Base-by-base conservation (phyloP, 2,797 vertebrate genomes). In the Pipistrellus kuhlii region DNA sequence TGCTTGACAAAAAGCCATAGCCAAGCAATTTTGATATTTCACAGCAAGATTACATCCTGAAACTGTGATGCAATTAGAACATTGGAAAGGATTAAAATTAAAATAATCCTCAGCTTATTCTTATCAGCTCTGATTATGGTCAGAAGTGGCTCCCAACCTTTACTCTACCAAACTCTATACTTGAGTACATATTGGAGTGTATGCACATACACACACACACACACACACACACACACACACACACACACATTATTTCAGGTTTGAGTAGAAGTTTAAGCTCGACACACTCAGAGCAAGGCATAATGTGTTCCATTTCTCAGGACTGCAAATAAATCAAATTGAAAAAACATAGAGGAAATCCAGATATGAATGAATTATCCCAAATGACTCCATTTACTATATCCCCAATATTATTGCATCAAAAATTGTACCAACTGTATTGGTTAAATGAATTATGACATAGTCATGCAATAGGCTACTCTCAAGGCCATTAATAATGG, bases 281-380 rank as follows among this genome's bases (percentile, higher is more conserved):
- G 5, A 62, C 21, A 15, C 13, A 46, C 44, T 91, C 81, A 88
- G 35, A 94, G 30, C 6, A 80, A 96, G 82, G 20, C 12, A 66
- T 35, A 91, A 84, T 57, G 32, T 48, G 82, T 59, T 95, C 89
- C 48, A 73, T 96, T 94, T 95, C 71, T 91, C 81, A 93, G 77
- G 64, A 35, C 51, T 86, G 53, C n/a, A 96, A 88, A 88, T 93
- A 90, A 94, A 94, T 86, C 83, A 95, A 71, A 21, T 64, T 83
- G 77, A 94, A 66, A 66, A 89, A 96, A 91, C 38, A 64, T 14
- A 93, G 27, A 94, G 21, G 10, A 92, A 96, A 93, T 82, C 35
- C 8, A 88, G 41, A 93, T 88, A 78, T 81, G 64, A 93, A 93
- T 94, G 95, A 95, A 95, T 96, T 88, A 94, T 77, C 88, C 76